These are phyloP conservation scores for Rambutsinella grinnellia DNA, from an alignment of 2,888 invertebrate species.

Conservation along the genomic window DNA sequence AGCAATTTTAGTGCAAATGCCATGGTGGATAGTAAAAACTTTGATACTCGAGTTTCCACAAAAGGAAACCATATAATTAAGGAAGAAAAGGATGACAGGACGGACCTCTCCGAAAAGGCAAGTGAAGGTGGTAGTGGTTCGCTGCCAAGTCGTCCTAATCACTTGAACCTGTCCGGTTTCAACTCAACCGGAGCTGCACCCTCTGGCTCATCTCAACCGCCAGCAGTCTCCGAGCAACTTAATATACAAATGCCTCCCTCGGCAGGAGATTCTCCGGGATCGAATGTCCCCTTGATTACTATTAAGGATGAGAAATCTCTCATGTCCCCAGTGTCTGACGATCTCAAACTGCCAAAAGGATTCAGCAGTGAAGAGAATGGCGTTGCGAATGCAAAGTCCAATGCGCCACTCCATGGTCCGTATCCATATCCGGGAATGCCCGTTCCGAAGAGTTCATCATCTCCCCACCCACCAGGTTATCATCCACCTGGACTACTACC, in stretches of 20 bases:
- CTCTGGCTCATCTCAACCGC: slow-evolving; percentile 18
- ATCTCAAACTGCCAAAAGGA: slow-evolving; percentile 61
- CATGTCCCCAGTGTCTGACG: slow-evolving; percentile 64
- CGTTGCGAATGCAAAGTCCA: slow-evolving; percentile 1
- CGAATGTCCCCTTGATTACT: slow-evolving; percentile 57
- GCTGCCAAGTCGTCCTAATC: slow-evolving; percentile 44
- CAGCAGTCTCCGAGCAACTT: slow-evolving; percentile 19
- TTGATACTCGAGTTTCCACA: slow-evolving; percentile 27
- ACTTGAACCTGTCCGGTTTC: slow-evolving; percentile 37
- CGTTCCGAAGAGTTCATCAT: slow-evolving; percentile 53
- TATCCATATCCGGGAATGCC: slow-evolving; percentile 54
- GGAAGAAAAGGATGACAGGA: slow-evolving; percentile 41
- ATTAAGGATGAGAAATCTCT: slow-evolving; percentile 65
- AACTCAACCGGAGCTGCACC: background rate
- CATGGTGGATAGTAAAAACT: slow-evolving; percentile 39
- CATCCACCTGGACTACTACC: slow-evolving; percentile 51
- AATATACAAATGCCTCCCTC: slow-evolving; percentile 19
- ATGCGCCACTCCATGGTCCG: slow-evolving; percentile 28
- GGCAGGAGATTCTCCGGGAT: slow-evolving; percentile 46
- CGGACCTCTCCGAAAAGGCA: slow-evolving; percentile 43
- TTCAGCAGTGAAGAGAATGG: slow-evolving; percentile 37
- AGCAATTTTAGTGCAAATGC: slow-evolving; percentile 49
- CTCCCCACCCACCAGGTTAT: slow-evolving; percentile 45
- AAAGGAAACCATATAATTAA: slow-evolving; percentile 30
- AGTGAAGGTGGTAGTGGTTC: slow-evolving; percentile 45